A percentile compares a stretch with the other conserved stretches of the same genome.
These are phyloP conservation scores for Metopolophium dirhodum DNA, from an alignment of 1,140 invertebrate species.

Conservation along the genomic window DNA sequence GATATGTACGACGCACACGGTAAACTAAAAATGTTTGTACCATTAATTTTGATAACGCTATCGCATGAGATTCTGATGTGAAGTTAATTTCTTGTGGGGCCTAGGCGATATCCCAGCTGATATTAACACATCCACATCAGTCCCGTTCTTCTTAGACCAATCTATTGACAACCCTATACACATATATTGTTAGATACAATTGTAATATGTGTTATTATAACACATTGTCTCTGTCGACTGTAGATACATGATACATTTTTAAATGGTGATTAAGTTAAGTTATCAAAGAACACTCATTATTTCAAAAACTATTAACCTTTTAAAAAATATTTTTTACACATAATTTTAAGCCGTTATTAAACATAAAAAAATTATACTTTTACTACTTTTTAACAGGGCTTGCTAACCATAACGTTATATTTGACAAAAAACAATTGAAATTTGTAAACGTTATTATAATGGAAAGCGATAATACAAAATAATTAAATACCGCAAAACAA, in stretches of 20 bases:
- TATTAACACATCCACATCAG: constrained; percentile 23
- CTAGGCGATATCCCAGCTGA: constrained; percentile 54
- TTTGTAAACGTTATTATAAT: too few relatives aligned
- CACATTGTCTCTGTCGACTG: not conserved
- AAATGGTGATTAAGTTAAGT: not conserved
- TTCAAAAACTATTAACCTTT: not conserved
- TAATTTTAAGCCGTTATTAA: not conserved
- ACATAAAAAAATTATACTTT: too few relatives aligned
- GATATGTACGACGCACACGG: not conserved
- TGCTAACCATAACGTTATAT: too few relatives aligned
- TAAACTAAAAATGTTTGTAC: not conserved
- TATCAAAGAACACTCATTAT: not conserved
- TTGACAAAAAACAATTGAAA: too few relatives aligned
- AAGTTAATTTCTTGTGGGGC: constrained; percentile 58
- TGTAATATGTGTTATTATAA: not conserved
- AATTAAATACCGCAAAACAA: too few relatives aligned
- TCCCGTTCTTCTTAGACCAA: constrained; percentile 3
- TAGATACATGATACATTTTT: not conserved
- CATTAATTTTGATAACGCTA: constrained; percentile 13
- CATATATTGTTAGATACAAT: not conserved
- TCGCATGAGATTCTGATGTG: constrained; percentile 57
- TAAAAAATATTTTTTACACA: not conserved
- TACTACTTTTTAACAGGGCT: too few relatives aligned
- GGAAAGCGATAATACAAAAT: too few relatives aligned
- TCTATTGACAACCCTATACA: constrained; percentile 21